phyloP scores from a whole-genome alignment of 2,113 vertebrate species.

The Lathamus discolor region DNA sequence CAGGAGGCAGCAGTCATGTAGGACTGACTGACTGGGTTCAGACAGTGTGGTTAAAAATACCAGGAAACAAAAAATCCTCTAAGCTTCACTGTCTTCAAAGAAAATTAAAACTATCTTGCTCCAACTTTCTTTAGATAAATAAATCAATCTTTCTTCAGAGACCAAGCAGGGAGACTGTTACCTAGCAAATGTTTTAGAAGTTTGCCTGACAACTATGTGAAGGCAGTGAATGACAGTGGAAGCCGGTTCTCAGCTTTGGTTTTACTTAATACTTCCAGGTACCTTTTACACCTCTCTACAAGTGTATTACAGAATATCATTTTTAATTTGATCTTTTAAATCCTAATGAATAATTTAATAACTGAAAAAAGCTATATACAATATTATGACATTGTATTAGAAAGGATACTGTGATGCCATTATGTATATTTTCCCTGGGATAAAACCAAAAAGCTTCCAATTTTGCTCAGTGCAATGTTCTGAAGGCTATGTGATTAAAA shows the following conservation, averaged over 20 bases:
- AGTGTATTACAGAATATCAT: background rate
- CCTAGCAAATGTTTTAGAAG: background rate
- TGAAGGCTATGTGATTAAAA: background rate
- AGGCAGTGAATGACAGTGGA: background rate
- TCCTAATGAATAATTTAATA: background rate
- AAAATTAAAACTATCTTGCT: background rate
- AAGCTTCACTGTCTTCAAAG: background rate
- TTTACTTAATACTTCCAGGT: background rate
- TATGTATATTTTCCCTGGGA: background rate
- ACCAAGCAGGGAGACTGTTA: background rate
- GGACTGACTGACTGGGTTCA: background rate
- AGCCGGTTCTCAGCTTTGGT: background rate
- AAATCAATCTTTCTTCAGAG: background rate
- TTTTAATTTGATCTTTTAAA: background rate
- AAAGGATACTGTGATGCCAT: background rate
- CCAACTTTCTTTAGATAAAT: background rate
- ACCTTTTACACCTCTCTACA: background rate
- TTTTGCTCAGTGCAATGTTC: conserved; percentile 70
- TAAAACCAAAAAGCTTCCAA: conserved; percentile 12
- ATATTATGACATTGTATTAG: background rate
- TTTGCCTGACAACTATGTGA: background rate
- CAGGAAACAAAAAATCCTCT: background rate
- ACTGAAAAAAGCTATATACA: background rate
- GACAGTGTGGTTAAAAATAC: background rate
- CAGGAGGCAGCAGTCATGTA: background rate